Conservation (phyloP, 2,888 invertebrate genomes). For the Callimorpha dominula region DNA sequence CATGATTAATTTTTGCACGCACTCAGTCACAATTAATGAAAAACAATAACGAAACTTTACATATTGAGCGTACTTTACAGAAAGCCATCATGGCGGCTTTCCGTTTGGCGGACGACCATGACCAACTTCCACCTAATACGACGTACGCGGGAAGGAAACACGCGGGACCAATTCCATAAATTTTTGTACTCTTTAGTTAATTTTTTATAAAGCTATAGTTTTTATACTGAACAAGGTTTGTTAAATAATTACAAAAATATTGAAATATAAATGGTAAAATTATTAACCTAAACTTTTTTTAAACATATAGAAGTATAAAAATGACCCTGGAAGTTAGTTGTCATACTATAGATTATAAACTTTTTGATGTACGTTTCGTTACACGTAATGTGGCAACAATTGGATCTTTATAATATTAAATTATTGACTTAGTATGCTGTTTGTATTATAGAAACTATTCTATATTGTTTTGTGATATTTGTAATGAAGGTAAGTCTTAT, state of each 20-base stretch:
- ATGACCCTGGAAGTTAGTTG: conserved; percentile 49
- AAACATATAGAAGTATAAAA: conserved; percentile 43
- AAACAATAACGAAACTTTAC: conserved; percentile 91
- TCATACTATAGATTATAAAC: conserved; percentile 52
- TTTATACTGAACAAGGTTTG: background rate
- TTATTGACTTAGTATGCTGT: too few species aligned
- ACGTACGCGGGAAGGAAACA: conserved; percentile 90
- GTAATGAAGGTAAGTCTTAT: too few species aligned
- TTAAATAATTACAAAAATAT: conserved; percentile 4
- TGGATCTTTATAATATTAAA: background rate
- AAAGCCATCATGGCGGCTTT: conserved; percentile 95
- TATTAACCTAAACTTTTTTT: conserved; percentile 11
- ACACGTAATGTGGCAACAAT: conserved; percentile 17
- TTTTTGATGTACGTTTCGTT: conserved; percentile 45
- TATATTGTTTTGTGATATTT: too few species aligned
- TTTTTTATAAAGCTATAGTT: background rate
- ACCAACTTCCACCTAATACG: conserved; percentile 90
- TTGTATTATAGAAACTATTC: too few species aligned
- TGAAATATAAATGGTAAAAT: background rate
- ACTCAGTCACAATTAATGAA: conserved; percentile 93
- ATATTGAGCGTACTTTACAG: conserved; percentile 91
- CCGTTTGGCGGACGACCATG: conserved; percentile 88
- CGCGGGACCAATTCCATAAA: conserved; percentile 79
- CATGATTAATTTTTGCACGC: conserved; percentile 91
- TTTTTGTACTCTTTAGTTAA: conserved; percentile 55